Evolutionary conservation across 2,888 invertebrate genomes (phyloP).

Genomic region (Volucella inanis): DNA sequence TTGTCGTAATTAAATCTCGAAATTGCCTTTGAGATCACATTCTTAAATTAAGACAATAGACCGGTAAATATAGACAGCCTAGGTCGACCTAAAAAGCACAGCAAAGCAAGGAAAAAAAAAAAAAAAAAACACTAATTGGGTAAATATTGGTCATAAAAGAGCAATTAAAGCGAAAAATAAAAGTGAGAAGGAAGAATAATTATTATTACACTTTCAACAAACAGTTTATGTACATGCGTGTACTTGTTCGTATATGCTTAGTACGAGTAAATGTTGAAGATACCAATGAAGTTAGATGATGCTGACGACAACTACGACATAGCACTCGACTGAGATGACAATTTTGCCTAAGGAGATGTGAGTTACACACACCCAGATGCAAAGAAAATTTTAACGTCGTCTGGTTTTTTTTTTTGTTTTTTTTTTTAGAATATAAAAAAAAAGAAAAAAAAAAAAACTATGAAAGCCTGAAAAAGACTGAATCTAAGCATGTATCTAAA

Average conservation of each 20-base stretch:
- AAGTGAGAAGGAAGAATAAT: conserved; percentile 72
- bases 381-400: conserved; percentile 41
- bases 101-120: conserved; percentile 7
- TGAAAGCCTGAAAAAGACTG: too few relatives aligned
- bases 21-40: conserved; percentile 5
- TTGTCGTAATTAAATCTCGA: conserved; percentile 43
- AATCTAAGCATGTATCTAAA: conserved; percentile 16
- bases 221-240: conserved; percentile 57
- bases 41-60: conserved; percentile 18
- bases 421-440: conserved; percentile 2
- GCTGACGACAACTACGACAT: conserved; percentile 30
- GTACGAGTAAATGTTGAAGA: not conserved
- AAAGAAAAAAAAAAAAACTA: not conserved
- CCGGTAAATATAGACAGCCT: not conserved
- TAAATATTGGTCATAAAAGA: conserved; percentile 69
- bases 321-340: conserved; percentile 58
- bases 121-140: conserved; percentile 47
- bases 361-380: conserved; percentile 17
- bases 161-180: conserved; percentile 57
- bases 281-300: conserved; percentile 55
- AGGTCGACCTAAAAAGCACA: conserved; percentile 28
- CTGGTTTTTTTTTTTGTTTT: conserved; percentile 3
- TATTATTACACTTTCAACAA: conserved; percentile 71
- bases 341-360: conserved; percentile 63
- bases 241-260: not conserved